phyloP scores from a whole-genome alignment of 2,113 vertebrate genomes.

The Progne subis region DNA sequence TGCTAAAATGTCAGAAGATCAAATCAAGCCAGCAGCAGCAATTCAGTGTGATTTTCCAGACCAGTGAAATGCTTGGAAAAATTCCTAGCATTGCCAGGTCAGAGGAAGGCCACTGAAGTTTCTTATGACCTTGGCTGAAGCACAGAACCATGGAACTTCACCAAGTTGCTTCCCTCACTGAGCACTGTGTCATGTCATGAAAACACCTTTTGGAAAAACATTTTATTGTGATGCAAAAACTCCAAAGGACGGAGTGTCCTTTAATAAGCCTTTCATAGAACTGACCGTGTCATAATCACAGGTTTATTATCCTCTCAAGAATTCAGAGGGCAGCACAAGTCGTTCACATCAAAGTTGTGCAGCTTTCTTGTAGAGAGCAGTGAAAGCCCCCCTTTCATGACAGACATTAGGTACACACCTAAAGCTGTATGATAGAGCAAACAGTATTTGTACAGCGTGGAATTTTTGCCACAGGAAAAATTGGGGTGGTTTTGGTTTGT shows the following conservation, averaged over 20 bases:
- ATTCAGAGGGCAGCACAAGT: background rate
- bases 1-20: background rate
- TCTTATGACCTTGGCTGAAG: background rate
- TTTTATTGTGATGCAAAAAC: background rate
- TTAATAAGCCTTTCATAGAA: background rate
- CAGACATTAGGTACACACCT: background rate
- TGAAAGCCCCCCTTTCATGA: background rate
- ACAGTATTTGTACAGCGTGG: background rate
- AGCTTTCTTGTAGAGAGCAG: background rate
- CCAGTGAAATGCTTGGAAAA: background rate
- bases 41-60: constrained; percentile 12
- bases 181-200: background rate
- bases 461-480: background rate
- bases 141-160: background rate
- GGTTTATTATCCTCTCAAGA: background rate
- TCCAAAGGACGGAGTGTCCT: background rate
- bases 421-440: background rate
- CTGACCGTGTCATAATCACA: background rate
- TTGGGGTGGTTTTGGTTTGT: background rate
- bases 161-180: background rate
- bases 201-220: background rate
- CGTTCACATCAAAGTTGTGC: background rate
- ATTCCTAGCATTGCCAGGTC: background rate
- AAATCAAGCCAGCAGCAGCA: background rate
- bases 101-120: background rate